Base-by-base conservation (phyloP, 2,113 vertebrate genomes). In the Alligator sinensis region DNA sequence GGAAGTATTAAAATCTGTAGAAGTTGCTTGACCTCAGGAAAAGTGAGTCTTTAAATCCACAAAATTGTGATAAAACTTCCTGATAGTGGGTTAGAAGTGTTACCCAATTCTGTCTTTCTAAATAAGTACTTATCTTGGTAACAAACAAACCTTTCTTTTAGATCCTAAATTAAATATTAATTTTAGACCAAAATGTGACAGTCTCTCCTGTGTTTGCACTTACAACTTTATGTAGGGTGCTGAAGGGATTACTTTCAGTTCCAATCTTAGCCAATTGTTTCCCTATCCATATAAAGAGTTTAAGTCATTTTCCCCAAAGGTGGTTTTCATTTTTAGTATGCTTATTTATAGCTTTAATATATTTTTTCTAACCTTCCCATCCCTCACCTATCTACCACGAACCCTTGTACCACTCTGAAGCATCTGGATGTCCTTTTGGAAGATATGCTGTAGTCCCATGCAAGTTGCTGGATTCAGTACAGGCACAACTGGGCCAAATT, bases 361-460 rank as follows among this genome's bases (percentile, higher is more conserved):
- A 58, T 59, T 34, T 92, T 96, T 90, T 59, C 64, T 90, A 17
- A 80, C 93, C 86, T 78, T 96, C 72, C 81, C 84, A 79, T 91
- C 88, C 47, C 47, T 80, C 2, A 0, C 88, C 84, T 76, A 88
- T 34, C 90, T 38, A 28, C n/a, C 58, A 70, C 15, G 70, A 93
- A 14, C 7, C 15, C 24, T 92, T 93, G 47, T 47, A 47, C 88
- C 76, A 88, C 80, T 80, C 55, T 84, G 78, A 84, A 88, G 72
- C 24, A 92, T 38, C 5, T 24, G 12, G 6, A 3, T 59, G 9
- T 18, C 89, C 84, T 95, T 86, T 64, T 91, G 38, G 63, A 91
- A 82, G 70, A 63, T 24, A 7, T 85, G 4, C 15, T 82, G 8
- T 27, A 88, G 34, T 3, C n/a, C 57, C 77, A 21, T 22, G 59